These are phyloP conservation scores for Synodontis membranacea DNA, from an alignment of 2,113 vertebrate species.

Conservation along the genomic window DNA sequence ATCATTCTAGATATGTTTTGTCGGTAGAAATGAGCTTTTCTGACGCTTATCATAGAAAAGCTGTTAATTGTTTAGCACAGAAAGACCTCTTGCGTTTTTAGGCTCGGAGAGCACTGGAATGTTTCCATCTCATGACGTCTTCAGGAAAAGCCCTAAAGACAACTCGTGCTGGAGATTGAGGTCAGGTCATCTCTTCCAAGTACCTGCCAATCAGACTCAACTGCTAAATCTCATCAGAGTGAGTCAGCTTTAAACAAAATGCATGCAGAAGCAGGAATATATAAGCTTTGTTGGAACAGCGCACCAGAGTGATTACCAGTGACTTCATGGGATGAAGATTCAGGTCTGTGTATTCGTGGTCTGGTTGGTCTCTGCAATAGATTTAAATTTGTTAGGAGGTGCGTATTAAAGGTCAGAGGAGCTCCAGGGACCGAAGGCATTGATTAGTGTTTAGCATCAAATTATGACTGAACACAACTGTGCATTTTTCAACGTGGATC, in stretches of 20 bases:
- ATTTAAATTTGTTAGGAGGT: not conserved
- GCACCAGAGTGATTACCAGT: not conserved
- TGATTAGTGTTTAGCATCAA: conserved; percentile 19
- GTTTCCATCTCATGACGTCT: conserved; percentile 7
- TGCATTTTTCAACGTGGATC: not conserved
- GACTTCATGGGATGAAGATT: not conserved
- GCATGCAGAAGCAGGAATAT: not conserved
- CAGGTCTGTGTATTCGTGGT: not conserved
- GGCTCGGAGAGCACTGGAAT: not conserved
- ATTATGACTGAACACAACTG: conserved; percentile 17
- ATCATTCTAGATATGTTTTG: not conserved
- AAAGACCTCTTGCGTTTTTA: not conserved
- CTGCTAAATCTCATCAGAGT: not conserved
- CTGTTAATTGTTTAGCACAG: not conserved
- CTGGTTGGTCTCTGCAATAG: not conserved
- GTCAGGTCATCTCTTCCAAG: not conserved
- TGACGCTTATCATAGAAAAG: not conserved
- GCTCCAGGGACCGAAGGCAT: not conserved
- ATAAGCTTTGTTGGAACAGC: not conserved
- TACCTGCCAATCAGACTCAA: conserved; percentile 14
- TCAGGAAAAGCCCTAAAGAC: not conserved
- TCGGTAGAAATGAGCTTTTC: not conserved
- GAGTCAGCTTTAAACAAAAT: conserved; percentile 13
- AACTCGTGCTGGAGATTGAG: conserved; percentile 6
- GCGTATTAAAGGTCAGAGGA: conserved; percentile 11